Percentiles rank a stretch among this genome's conserved stretches.
Evolutionary conservation across 1,140 invertebrate species (phyloP).

Genomic region (Euwallacea fornicatus): DNA sequence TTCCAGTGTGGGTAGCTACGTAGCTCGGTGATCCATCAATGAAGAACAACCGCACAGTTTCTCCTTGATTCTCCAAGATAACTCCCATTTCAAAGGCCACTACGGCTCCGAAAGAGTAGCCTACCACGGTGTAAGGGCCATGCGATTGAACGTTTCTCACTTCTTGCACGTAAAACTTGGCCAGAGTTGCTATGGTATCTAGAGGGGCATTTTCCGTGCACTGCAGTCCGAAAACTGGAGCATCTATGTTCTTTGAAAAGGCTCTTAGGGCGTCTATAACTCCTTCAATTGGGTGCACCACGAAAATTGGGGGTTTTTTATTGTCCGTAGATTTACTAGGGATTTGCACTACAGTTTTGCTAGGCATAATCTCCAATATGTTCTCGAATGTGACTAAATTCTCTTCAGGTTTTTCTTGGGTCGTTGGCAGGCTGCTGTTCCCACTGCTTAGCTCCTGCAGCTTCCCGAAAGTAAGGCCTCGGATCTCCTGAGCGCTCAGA

Average conservation of each 20-base stretch:
- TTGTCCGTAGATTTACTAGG: slow-evolving; percentile 53
- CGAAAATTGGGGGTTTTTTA: slow-evolving; percentile 57
- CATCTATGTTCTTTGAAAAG: slow-evolving; percentile 70
- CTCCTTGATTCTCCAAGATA: slow-evolving; percentile 71
- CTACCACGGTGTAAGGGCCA: slow-evolving; percentile 83
- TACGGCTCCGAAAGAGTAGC: slow-evolving; percentile 92
- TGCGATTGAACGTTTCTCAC: slow-evolving; percentile 75
- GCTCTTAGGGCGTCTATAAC: slow-evolving; percentile 67
- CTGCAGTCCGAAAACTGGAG: slow-evolving; percentile 88
- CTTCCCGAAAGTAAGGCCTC: slow-evolving; percentile 74
- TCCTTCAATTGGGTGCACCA: slow-evolving; percentile 89
- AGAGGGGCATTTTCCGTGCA: slow-evolving; percentile 77
- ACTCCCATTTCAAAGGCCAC: slow-evolving; percentile 92
- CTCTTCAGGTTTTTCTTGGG: slow-evolving; percentile 40
- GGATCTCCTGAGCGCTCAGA: slow-evolving; percentile 87
- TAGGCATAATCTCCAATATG: slow-evolving; percentile 63
- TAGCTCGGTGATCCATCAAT: slow-evolving; percentile 93
- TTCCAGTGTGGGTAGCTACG: slow-evolving; percentile 75
- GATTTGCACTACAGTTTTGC: slow-evolving; percentile 64
- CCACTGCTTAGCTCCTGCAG: slow-evolving; percentile 67
- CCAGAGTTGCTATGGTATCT: slow-evolving; percentile 71
- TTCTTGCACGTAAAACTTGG: slow-evolving; percentile 77
- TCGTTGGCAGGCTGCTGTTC: slow-evolving; percentile 45
- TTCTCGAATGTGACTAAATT: slow-evolving; percentile 58
- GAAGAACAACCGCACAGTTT: slow-evolving; percentile 70